Evolutionary conservation across 2,113 vertebrate genomes (phyloP), one percentile per base, ranked within the genome.

Genomic region (Bostrychus sinensis): DNA sequence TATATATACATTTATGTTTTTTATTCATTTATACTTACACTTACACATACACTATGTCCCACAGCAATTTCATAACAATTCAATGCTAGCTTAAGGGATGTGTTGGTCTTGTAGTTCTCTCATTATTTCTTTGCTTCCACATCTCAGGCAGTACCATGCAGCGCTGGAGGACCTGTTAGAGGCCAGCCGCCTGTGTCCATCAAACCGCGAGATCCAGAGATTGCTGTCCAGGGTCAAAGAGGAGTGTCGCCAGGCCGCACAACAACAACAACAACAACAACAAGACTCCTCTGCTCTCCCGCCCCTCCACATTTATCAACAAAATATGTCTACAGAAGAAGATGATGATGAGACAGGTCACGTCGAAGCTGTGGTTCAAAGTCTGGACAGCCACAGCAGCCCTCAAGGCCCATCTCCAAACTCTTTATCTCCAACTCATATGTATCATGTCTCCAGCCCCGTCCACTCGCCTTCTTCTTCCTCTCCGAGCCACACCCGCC

Each of bases 191-290:
- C 91, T 99, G 20, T 96, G 95, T 79, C 97, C 97, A 5, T 85
- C 89, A 81, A 99, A 97, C 81, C 89, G 95, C 51, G 97, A 99
- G 83, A 95, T 99, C 81, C 91, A 90, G 76, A 91, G 96, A n/a
- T 93, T 99, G 1, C 84, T 98, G 72, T 84, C 92, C 32, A 93
- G 96, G 0, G 96, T 99, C 4, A 95, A 96, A 75, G 97, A 99
- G 28, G 97, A 99, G 56, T 98, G 93, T 75, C 94, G 88, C 19
- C 95, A 96, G 62, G 77, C 19, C 7, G 42, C 59, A 0, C 79
- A 72, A 1, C 79, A n/a, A n/a, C n/a, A n/a, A n/a, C n/a, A n/a
- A n/a, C n/a, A n/a, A n/a, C n/a, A n/a, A n/a, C n/a, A 74, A 32
- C 73, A 70, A 8, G 78, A 78, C 5, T 16, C 71, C n/a, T 65